Conservation (phyloP, 2,888 invertebrate genomes). For the Nemotelus pantherinus region DNA sequence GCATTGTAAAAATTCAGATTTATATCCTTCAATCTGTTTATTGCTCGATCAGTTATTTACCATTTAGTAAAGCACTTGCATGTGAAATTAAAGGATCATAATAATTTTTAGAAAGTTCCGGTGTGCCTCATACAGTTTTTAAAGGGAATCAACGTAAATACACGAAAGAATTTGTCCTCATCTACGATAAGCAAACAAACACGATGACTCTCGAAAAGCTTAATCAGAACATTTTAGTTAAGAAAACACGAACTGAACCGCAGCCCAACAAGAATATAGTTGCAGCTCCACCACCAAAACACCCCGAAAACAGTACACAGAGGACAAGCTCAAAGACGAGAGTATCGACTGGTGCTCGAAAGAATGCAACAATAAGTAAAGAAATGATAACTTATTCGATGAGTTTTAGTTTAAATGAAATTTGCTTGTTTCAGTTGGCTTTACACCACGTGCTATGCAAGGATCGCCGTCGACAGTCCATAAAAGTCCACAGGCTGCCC, state of each 20-base stretch:
- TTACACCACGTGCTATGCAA: slow-evolving; percentile 69
- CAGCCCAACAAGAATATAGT: slow-evolving; percentile 40
- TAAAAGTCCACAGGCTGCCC: slow-evolving; percentile 64
- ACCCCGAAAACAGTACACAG: slow-evolving; percentile 68
- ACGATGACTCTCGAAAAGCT: slow-evolving; percentile 93
- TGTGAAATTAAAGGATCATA: too few relatives aligned
- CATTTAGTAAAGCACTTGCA: too few relatives aligned
- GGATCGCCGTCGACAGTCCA: slow-evolving; percentile 67
- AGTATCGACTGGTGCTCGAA: slow-evolving; percentile 69
- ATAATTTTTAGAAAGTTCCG: slow-evolving; percentile 78
- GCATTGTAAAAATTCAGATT: too few relatives aligned
- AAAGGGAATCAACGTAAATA: slow-evolving; percentile 93
- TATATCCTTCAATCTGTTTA: too few relatives aligned
- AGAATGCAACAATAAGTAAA: slow-evolving; percentile 62
- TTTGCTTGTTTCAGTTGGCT: slow-evolving; percentile 61
- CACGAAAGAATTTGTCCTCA: slow-evolving; percentile 89
- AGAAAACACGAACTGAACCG: slow-evolving; percentile 78
- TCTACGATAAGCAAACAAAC: slow-evolving; percentile 91
- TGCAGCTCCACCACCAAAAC: slow-evolving; percentile 50
- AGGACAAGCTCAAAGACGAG: slow-evolving; percentile 70
- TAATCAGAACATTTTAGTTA: slow-evolving; percentile 89
- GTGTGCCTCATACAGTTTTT: slow-evolving; percentile 90
- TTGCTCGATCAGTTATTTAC: too few relatives aligned
- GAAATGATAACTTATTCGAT: slow-evolving; percentile 12
- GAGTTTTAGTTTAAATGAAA: slow-evolving; percentile 57